Percentiles rank a stretch among this genome's conserved stretches.
Conservation (phyloP, 2,113 vertebrate genomes). For the Octodon degus region DNA sequence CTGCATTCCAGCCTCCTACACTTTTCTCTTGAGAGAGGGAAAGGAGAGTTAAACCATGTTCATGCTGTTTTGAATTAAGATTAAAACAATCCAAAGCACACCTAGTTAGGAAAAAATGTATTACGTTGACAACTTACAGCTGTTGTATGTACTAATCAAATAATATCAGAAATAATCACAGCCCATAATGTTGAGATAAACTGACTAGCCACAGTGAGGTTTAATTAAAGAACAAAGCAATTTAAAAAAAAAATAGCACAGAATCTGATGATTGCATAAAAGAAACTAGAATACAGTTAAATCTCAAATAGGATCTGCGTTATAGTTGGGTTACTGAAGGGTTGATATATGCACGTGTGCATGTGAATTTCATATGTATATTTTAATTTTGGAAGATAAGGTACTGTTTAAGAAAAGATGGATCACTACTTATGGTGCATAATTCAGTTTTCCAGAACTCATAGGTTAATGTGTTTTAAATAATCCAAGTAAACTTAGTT, state of each 20-base stretch:
- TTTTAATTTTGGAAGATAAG: conserved; percentile 33
- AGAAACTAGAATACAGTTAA: neutral
- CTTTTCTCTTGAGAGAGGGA: neutral
- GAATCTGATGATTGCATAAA: conserved; percentile 34
- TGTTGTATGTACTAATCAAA: neutral
- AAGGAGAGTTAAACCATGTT: neutral
- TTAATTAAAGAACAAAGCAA: neutral
- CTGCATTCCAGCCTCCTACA: neutral
- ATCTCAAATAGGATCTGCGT: neutral
- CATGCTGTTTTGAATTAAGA: conserved; percentile 27
- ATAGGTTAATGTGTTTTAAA: conserved; percentile 13
- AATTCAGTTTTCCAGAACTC: neutral
- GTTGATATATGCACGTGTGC: neutral
- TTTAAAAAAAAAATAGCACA: neutral
- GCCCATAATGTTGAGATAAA: conserved; percentile 36
- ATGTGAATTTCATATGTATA: neutral
- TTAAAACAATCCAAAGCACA: neutral
- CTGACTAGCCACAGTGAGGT: neutral
- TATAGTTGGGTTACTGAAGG: neutral
- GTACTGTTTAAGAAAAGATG: neutral
- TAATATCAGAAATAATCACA: neutral
- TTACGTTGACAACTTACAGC: conserved; percentile 15
- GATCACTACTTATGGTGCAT: neutral
- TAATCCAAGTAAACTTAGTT: neutral
- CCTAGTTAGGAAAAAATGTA: neutral